Base-by-base conservation (phyloP, 2,113 vertebrate genomes). In the Chionodraco myersi region DNA sequence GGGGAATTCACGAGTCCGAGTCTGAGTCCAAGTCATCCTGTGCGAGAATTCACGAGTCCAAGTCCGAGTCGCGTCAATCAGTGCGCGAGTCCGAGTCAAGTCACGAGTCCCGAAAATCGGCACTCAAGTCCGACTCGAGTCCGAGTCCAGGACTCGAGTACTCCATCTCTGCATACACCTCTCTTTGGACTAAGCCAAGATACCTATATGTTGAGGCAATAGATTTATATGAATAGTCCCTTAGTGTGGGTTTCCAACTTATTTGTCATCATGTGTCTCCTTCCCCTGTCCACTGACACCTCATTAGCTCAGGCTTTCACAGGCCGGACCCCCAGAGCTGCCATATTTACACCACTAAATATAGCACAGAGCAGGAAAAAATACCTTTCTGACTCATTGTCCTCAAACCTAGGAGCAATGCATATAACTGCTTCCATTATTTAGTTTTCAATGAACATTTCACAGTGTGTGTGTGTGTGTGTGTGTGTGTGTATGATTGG, bases 251-350 rank as follows among this genome's bases (percentile, higher is more conserved):
- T 74, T 79, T 51, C 45, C 26, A 21, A 54, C 58, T 65, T 87
- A 30, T 73, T 70, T 85, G 21, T 57, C 49, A 49, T 71, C 74
- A 54, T 8, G 4, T 47, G 12, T 72, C 58, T 77, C 15, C 51
- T 56, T 57, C 80, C 65, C 60, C 77, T 53, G 54, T 82, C 65
- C 81, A 41, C 73, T 68, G 70, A 75, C 89, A 57, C 69, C 83
- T 92, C 83, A 84, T 90, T 90, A 90, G 72, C 73, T 87, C 85
- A 11, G 65, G 53, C 66, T 66, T 47, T 86, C 67, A 16, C 66
- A 59, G 79, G 41, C 72, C 2, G 36, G 58, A 87, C 70, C 72
- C 74, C 72, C 85, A n/a, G 75, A 73, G 73, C 57, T 26, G 75
- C 65, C 79, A 86, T 78, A 77, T 88, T 85, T 86, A 75, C 82